Conservation (phyloP, 1,140 invertebrate genomes). For the Drosophila dunni region DNA sequence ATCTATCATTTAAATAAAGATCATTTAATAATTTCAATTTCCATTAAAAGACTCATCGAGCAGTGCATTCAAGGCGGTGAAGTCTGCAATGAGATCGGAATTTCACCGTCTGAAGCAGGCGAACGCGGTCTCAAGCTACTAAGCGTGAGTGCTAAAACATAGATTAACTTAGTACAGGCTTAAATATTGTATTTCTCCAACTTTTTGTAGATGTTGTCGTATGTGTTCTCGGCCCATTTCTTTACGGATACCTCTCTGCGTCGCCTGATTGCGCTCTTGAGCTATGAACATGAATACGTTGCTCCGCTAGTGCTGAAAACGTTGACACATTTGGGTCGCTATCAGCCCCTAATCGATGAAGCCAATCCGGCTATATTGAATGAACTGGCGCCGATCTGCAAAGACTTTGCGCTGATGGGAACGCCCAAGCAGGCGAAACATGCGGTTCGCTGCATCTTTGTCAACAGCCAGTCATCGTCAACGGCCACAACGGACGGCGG, state of each 20-base stretch:
- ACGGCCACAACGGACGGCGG: constrained; percentile 51
- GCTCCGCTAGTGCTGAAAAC: constrained; percentile 93
- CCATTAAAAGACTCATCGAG: constrained; percentile 67
- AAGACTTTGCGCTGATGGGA: constrained; percentile 93
- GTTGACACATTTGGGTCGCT: constrained; percentile 95
- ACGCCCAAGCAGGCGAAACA: constrained; percentile 98
- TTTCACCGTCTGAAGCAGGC: constrained; percentile 91
- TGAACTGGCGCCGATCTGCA: constrained; percentile 92
- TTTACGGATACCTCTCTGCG: constrained; percentile 93
- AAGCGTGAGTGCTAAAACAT: constrained; percentile 85
- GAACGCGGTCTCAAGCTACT: constrained; percentile 93
- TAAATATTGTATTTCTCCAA: not conserved
- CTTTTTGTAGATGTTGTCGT: constrained; percentile 87
- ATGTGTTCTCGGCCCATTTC: constrained; percentile 97
- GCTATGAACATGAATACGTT: constrained; percentile 92
- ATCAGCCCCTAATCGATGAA: constrained; percentile 90
- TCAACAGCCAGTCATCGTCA: constrained; percentile 86
- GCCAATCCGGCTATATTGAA: constrained; percentile 86
- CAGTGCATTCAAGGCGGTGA: constrained; percentile 78
- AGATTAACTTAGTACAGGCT: not conserved
- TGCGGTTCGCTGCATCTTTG: constrained; percentile 95
- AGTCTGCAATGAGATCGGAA: constrained; percentile 88
- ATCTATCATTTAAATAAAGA: not conserved
- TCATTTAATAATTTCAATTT: not conserved
- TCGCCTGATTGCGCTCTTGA: constrained; percentile 91